These are phyloP conservation scores for Cyprinodon brontotheroides DNA, from an alignment of 2,113 vertebrate genomes.

Conservation along the genomic window DNA sequence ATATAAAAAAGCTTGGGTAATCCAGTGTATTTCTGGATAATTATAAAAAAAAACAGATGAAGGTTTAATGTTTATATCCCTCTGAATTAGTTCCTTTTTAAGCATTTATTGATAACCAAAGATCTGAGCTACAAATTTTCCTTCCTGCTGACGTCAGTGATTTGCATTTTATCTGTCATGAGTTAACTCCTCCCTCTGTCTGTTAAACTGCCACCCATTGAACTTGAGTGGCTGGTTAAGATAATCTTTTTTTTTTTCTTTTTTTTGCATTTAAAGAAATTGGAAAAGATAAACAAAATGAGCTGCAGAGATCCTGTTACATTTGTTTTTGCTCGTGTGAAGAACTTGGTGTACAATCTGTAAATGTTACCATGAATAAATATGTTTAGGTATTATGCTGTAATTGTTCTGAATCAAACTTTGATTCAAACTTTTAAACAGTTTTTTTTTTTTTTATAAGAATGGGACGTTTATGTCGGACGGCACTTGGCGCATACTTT, in stretches of 20 bases:
- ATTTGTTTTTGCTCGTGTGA: background rate
- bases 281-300: background rate
- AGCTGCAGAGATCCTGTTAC: background rate
- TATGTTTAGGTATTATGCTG: no score
- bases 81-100: no score
- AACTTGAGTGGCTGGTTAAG: background rate
- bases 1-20: no score
- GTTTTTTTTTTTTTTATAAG: no score
- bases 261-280: background rate
- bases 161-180: background rate
- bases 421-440: no score
- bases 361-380: no score
- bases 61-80: no score
- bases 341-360: background rate
- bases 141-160: background rate
- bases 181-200: conserved; percentile 6
- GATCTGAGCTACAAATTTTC: no score
- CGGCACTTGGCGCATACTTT: background rate
- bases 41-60: no score
- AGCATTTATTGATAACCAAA: no score
- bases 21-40: no score
- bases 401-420: no score
- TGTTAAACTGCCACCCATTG: background rate
- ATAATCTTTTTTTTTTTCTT: background rate
- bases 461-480: background rate